Percentiles rank a stretch among this genome's conserved stretches.
phyloP scores from a whole-genome alignment of 2,797 vertebrate species.

The Phataginus tetradactyla region DNA sequence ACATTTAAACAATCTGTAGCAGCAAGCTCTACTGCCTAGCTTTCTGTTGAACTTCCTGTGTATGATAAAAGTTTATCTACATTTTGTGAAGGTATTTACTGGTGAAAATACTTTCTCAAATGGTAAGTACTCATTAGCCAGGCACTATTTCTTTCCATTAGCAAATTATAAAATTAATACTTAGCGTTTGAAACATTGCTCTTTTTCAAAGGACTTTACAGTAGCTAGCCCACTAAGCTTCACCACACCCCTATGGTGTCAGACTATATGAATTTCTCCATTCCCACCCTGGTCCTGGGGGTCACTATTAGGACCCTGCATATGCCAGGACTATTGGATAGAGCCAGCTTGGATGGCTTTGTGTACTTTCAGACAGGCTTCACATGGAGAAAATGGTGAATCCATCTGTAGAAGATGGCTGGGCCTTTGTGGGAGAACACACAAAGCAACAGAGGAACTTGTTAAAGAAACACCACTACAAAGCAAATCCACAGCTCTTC shows the following conservation, averaged over 20 bases:
- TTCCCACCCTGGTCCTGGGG: not conserved
- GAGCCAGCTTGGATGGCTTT: not conserved
- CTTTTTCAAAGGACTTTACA: slow-evolving; percentile 34
- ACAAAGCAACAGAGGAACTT: slow-evolving; percentile 64
- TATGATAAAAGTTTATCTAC: slow-evolving; percentile 4
- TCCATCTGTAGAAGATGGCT: slow-evolving; percentile 21
- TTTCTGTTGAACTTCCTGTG: not conserved
- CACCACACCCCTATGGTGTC: not conserved
- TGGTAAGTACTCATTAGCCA: not conserved
- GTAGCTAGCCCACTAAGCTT: not conserved
- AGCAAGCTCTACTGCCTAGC: not conserved
- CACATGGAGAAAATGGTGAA: slow-evolving; percentile 44
- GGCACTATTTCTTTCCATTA: slow-evolving; percentile 28
- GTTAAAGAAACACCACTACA: slow-evolving; percentile 49
- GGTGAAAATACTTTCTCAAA: slow-evolving; percentile 10
- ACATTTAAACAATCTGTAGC: not conserved
- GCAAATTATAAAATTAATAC: slow-evolving; percentile 40
- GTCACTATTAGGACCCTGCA: not conserved
- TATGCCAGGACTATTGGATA: not conserved
- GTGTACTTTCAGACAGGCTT: not conserved
- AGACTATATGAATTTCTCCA: not conserved
- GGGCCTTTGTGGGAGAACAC: slow-evolving; percentile 50
- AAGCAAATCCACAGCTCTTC: slow-evolving; percentile 69
- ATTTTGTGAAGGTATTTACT: slow-evolving; percentile 11
- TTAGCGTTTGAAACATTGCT: not conserved